Evolutionary conservation across 2,888 invertebrate species (phyloP).

Genomic region (Dromius quadrimaculatus): DNA sequence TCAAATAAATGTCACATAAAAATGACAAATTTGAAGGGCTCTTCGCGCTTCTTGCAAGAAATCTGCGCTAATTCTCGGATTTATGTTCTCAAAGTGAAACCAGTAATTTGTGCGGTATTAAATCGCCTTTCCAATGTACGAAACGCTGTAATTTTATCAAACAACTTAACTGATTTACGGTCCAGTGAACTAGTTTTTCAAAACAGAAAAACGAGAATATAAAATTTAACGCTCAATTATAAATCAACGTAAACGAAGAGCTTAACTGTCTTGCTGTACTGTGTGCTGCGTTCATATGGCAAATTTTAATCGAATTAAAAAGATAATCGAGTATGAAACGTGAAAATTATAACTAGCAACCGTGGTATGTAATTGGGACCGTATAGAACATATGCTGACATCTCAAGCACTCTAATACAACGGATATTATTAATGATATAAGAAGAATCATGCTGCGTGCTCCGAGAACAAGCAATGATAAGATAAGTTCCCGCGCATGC

Average conservation of each 20-base stretch:
- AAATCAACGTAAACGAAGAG: constrained; percentile 23
- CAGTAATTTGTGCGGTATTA: constrained; percentile 41
- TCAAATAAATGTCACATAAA: constrained; percentile 1
- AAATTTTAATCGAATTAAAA: background rate
- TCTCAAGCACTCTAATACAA: too few species aligned
- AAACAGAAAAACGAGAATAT: constrained; percentile 30
- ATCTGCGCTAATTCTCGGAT: constrained; percentile 32
- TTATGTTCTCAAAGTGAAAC: constrained; percentile 25
- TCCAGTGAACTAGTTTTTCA: constrained; percentile 40
- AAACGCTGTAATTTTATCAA: constrained; percentile 44
- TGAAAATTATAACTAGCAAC: too few species aligned
- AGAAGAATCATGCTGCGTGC: too few species aligned
- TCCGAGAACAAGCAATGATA: too few species aligned
- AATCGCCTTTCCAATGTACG: constrained; percentile 25
- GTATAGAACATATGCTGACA: too few species aligned
- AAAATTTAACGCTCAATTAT: constrained; percentile 46
- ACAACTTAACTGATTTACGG: constrained; percentile 42
- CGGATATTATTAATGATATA: too few species aligned
- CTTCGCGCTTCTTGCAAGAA: constrained; percentile 22
- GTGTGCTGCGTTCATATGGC: background rate
- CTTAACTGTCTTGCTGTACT: background rate
- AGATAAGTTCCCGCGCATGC: too few species aligned
- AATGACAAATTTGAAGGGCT: background rate
- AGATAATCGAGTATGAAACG: too few species aligned
- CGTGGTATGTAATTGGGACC: too few species aligned